Conservation (phyloP, 1,140 invertebrate species). For the Octopus sinensis region DNA sequence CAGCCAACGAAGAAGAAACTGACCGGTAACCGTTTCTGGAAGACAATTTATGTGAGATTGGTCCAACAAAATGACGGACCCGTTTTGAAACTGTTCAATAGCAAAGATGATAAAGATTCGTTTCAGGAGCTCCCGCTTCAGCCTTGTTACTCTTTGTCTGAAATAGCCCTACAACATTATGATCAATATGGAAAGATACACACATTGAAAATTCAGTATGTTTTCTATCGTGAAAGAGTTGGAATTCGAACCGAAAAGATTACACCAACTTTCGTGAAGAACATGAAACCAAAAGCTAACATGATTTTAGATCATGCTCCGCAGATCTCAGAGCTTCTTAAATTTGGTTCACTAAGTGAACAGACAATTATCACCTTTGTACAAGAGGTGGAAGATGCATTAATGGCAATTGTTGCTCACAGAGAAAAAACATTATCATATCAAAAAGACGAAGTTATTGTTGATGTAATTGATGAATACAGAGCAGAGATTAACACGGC, state of each 20-base stretch:
- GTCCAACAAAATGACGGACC: conserved; percentile 48
- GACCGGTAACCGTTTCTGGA: conserved; percentile 87
- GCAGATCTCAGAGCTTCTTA: conserved; percentile 90
- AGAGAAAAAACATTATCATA: conserved; percentile 73
- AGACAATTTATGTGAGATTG: conserved; percentile 87
- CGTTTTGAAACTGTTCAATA: conserved; percentile 40
- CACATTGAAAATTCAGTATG: conserved; percentile 95
- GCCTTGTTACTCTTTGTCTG: conserved; percentile 76
- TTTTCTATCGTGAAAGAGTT: conserved; percentile 96
- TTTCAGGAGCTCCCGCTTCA: conserved; percentile 77
- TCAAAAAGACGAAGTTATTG: conserved; percentile 97
- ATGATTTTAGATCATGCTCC: conserved; percentile 93
- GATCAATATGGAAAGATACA: conserved; percentile 99
- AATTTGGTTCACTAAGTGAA: conserved; percentile 85
- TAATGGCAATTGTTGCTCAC: conserved; percentile 47
- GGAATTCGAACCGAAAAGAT: conserved; percentile 95
- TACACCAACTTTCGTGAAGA: conserved; percentile 47
- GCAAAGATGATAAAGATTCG: conserved; percentile 41
- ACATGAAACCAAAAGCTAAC: conserved; percentile 50
- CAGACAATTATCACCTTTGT: conserved; percentile 91
- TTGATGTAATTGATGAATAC: conserved; percentile 93
- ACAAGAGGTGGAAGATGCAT: conserved; percentile 80
- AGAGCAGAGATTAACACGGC: conserved; percentile 86
- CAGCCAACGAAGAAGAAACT: conserved; percentile 98
- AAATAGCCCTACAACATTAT: conserved; percentile 88